These are phyloP conservation scores for Ceuthmochares aereus DNA, from an alignment of 2,113 vertebrate genomes.

Conservation along the genomic window DNA sequence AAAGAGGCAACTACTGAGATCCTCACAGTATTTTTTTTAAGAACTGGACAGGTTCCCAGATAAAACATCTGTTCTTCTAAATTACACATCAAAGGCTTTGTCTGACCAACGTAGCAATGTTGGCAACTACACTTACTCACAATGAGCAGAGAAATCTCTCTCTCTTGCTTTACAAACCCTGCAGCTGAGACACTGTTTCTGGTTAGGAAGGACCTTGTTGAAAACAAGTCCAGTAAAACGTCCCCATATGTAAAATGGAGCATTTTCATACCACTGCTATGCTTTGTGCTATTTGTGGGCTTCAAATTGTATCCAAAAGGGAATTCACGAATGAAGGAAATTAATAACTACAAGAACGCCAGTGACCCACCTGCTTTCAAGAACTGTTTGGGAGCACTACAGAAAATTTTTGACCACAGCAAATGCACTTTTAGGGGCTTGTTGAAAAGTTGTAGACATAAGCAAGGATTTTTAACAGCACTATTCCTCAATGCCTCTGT, in stretches of 20 bases:
- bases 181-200: neutral
- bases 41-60: slow-evolving; percentile 41
- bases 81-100: neutral
- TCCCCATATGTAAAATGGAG: neutral
- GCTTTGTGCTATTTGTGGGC: neutral
- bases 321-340: neutral
- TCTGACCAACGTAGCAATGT: neutral
- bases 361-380: neutral
- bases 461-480: neutral
- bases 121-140: slow-evolving; percentile 21
- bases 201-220: neutral
- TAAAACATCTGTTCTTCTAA: slow-evolving; percentile 63
- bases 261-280: neutral
- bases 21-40: neutral
- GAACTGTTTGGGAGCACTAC: neutral
- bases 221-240: neutral
- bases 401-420: neutral
- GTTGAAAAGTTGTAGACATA: neutral
- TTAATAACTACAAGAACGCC: neutral
- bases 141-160: neutral
- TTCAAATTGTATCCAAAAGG: neutral
- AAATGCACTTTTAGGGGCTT: neutral
- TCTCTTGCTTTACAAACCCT: slow-evolving; percentile 8
- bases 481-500: neutral
- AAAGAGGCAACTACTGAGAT: neutral